phyloP scores from a whole-genome alignment of 2,113 vertebrate species.

The Pristiophorus japonicus region DNA sequence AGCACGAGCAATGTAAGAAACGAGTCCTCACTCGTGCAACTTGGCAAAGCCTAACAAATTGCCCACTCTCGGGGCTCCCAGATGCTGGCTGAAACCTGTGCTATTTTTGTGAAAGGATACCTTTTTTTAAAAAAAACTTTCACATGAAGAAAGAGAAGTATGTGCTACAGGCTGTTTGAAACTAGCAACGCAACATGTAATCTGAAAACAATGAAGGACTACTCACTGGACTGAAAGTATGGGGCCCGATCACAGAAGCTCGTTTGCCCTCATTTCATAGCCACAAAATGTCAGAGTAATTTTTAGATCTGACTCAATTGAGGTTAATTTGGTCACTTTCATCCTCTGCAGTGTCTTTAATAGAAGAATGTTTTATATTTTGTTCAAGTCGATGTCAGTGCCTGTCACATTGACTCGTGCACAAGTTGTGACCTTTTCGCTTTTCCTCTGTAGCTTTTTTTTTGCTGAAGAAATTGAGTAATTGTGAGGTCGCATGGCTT shows the following conservation, averaged over 20 bases:
- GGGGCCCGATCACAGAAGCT: background rate
- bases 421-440: background rate
- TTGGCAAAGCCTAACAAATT: background rate
- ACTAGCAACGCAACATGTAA: background rate
- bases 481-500: background rate
- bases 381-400: background rate
- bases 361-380: background rate
- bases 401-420: background rate
- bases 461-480: background rate
- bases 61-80: background rate
- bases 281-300: constrained; percentile 15
- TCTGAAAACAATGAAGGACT: background rate
- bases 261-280: background rate
- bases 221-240: too few relatives aligned
- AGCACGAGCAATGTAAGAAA: background rate
- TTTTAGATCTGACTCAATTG: background rate
- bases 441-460: background rate
- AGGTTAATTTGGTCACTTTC: constrained; percentile 8
- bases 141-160: background rate
- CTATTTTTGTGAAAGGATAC: too few relatives aligned
- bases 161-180: background rate
- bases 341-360: background rate
- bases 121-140: background rate
- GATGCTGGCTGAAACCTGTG: background rate
- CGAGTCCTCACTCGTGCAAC: background rate